These are phyloP conservation scores for Mustela erminea DNA, from an alignment of 2,797 vertebrate genomes.

Conservation along the genomic window DNA sequence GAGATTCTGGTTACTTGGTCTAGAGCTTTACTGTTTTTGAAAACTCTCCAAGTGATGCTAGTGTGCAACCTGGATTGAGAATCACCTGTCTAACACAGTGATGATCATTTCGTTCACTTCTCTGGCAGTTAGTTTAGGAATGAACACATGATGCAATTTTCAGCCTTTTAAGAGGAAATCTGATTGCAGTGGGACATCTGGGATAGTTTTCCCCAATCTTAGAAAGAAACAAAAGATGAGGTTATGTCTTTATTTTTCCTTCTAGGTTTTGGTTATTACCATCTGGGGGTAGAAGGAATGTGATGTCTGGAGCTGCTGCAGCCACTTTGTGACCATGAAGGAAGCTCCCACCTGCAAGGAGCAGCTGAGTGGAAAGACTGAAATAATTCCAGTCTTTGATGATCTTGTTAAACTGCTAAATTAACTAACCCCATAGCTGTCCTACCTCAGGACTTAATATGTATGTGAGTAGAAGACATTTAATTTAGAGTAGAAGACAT, in stretches of 20 bases:
- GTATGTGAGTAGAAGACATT: background rate
- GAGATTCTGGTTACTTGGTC: background rate
- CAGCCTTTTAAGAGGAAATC: background rate
- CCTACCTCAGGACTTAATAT: background rate
- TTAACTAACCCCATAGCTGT: background rate
- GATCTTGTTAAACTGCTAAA: background rate
- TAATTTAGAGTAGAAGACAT: background rate
- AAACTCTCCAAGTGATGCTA: background rate
- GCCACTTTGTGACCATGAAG: background rate
- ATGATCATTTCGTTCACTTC: background rate
- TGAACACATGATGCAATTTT: background rate
- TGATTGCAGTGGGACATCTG: background rate
- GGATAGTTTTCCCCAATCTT: background rate
- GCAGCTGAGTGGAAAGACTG: background rate
- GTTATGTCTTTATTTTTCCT: background rate
- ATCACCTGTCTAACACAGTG: background rate
- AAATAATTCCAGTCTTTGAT: background rate
- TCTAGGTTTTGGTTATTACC: background rate
- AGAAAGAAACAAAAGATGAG: background rate
- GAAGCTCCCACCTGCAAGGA: background rate
- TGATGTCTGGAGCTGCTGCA: background rate
- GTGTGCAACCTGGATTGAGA: background rate
- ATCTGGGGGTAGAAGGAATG: background rate
- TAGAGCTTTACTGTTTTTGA: background rate
- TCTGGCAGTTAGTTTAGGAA: background rate